These are phyloP conservation scores for Tetragonula carbonaria DNA, from an alignment of 2,888 invertebrate genomes.

Conservation along the genomic window DNA sequence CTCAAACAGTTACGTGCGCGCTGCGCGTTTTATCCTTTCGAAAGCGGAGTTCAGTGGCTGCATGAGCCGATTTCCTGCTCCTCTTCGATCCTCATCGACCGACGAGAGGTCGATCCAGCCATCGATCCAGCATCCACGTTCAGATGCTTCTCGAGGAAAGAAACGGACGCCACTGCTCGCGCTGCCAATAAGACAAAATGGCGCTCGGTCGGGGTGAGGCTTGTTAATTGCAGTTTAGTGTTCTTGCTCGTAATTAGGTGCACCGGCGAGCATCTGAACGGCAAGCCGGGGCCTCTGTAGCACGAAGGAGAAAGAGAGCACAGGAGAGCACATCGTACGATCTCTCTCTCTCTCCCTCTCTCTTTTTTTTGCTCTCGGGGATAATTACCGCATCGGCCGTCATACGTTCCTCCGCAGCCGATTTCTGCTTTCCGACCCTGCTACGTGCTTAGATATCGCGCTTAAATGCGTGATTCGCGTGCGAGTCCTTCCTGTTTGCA, in stretches of 20 bases:
- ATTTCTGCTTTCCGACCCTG: constrained; percentile 55
- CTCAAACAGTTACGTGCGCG: background rate
- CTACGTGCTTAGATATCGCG: constrained; percentile 26
- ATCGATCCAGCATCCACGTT: constrained; percentile 46
- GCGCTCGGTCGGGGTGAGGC: constrained; percentile 70
- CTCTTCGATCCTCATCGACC: constrained; percentile 53
- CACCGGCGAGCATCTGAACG: constrained; percentile 76
- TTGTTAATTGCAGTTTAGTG: constrained; percentile 83
- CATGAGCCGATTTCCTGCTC: constrained; percentile 60
- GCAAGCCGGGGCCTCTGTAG: constrained; percentile 24
- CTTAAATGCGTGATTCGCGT: constrained; percentile 52
- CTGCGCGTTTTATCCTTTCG: no score
- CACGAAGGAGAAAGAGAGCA: constrained; percentile 15
- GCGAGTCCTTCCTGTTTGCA: constrained; percentile 17
- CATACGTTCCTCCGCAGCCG: constrained; percentile 72
- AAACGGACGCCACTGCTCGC: constrained; percentile 44
- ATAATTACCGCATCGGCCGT: constrained; percentile 78
- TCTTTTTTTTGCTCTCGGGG: constrained; percentile 39
- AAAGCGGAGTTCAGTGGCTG: background rate
- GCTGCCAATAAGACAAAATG: constrained; percentile 71
- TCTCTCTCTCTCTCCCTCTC: no score
- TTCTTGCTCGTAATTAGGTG: constrained; percentile 82
- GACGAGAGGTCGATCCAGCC: constrained; percentile 60
- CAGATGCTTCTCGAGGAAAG: constrained; percentile 38
- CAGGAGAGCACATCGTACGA: no score